phyloP scores from a whole-genome alignment of 2,888 invertebrate genomes.

The Patella caerulea region DNA sequence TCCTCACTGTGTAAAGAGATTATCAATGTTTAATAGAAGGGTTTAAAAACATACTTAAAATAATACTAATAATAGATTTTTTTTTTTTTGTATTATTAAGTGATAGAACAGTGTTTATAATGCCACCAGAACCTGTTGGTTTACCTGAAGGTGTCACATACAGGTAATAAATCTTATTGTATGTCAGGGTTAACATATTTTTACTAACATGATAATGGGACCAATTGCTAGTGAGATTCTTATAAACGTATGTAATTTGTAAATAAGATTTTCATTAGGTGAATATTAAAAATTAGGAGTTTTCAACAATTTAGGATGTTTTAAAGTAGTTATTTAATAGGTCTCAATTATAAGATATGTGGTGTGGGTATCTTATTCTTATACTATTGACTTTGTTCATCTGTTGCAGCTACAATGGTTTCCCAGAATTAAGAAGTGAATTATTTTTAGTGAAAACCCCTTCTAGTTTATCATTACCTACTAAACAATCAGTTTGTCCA shows the following conservation, averaged over 20 bases:
- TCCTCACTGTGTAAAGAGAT: too few species aligned
- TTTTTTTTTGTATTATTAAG: conserved; percentile 38
- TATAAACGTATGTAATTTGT: too few species aligned
- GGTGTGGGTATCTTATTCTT: too few species aligned
- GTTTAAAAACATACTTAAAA: too few species aligned
- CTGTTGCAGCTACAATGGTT: conserved; percentile 66
- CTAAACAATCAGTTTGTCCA: conserved; percentile 72
- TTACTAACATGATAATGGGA: not conserved
- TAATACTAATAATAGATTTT: too few species aligned
- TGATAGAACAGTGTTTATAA: conserved; percentile 94
- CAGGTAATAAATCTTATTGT: conserved; percentile 45
- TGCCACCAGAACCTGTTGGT: conserved; percentile 87
- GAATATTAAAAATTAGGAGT: too few species aligned
- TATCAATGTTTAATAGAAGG: too few species aligned
- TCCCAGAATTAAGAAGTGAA: conserved; percentile 70
- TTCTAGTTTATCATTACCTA: conserved; percentile 72
- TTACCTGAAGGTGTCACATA: conserved; percentile 63
- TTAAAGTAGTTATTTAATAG: too few species aligned
- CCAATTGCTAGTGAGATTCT: too few species aligned
- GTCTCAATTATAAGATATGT: too few species aligned
- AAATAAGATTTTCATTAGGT: too few species aligned
- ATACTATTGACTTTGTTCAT: not conserved
- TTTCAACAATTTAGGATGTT: too few species aligned
- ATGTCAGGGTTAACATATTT: not conserved
- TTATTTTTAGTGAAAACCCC: conserved; percentile 72